Percentiles rank a stretch among this genome's conserved stretches.
These are phyloP conservation scores for Genyomyrus donnyi DNA, from an alignment of 2,113 vertebrate species.

Conservation along the genomic window DNA sequence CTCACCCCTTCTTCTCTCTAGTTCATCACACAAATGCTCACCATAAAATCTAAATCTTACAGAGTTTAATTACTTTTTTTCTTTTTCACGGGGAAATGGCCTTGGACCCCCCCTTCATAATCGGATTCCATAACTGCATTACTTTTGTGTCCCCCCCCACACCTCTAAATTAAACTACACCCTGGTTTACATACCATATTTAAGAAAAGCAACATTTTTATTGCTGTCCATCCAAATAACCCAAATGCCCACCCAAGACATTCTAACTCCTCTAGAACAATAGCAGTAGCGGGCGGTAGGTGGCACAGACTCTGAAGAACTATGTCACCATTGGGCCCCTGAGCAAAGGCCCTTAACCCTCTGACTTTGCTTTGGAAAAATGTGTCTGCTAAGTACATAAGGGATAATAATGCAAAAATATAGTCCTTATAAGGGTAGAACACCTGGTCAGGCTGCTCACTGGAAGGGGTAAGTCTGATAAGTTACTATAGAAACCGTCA, in stretches of 20 bases:
- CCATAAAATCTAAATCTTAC: not conserved
- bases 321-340: too few species aligned
- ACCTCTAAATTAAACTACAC: not conserved
- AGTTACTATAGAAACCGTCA: not conserved
- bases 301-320: too few species aligned
- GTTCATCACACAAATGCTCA: not conserved
- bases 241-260: too few species aligned
- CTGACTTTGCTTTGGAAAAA: too few species aligned
- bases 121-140: not conserved
- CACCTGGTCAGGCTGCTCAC: not conserved
- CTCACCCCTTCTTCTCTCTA: not conserved
- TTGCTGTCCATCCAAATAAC: too few species aligned
- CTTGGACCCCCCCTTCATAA: not conserved
- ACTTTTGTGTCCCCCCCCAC: not conserved
- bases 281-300: too few species aligned
- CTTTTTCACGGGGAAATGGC: not conserved
- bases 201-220: not conserved
- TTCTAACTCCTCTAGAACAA: too few species aligned
- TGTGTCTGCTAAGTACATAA: too few species aligned
- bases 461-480: not conserved
- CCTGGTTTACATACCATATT: not conserved
- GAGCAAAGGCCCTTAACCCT: too few species aligned
- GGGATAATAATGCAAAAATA: not conserved
- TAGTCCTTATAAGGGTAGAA: not conserved
- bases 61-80: not conserved